Percentiles rank a stretch among this genome's conserved stretches.
Conservation (phyloP, 2,797 vertebrate genomes). For the Acrossocheilus fasciatus region DNA sequence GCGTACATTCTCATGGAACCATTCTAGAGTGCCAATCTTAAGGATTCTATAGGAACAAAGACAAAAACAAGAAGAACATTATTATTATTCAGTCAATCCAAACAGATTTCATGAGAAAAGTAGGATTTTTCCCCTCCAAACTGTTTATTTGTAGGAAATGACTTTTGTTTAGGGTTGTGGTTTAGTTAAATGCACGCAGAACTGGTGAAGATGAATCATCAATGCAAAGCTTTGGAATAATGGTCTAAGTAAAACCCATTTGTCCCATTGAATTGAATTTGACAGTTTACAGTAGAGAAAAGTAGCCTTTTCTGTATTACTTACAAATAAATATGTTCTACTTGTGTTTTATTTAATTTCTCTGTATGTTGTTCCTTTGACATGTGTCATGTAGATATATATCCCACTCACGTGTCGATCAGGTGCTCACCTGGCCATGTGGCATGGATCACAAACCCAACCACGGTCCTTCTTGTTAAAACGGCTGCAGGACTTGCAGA, state of each 20-base stretch:
- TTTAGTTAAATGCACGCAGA: background rate
- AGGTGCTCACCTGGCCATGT: conserved; percentile 75
- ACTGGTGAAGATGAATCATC: conserved; percentile 13
- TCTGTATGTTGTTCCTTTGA: background rate
- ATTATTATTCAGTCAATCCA: background rate
- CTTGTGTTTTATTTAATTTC: background rate
- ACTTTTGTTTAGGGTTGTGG: background rate
- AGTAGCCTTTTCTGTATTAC: background rate
- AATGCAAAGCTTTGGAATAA: background rate
- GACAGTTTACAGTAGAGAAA: background rate
- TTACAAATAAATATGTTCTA: background rate
- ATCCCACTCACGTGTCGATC: background rate
- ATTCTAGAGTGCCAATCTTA: conserved; percentile 89
- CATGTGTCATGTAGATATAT: background rate
- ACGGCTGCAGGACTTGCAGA: conserved; percentile 82
- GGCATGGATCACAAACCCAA: conserved; percentile 85
- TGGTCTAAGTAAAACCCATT: background rate
- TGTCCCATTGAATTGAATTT: too few relatives aligned
- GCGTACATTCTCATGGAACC: conserved; percentile 89
- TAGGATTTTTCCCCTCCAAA: too few relatives aligned
- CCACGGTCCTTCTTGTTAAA: conserved; percentile 79
- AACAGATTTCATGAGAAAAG: background rate
- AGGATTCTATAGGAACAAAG: conserved; percentile 77
- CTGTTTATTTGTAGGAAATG: background rate
- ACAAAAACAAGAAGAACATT: background rate